Evolutionary conservation across 2,888 invertebrate species (phyloP).

Genomic region (Lasioglossum calceatum): DNA sequence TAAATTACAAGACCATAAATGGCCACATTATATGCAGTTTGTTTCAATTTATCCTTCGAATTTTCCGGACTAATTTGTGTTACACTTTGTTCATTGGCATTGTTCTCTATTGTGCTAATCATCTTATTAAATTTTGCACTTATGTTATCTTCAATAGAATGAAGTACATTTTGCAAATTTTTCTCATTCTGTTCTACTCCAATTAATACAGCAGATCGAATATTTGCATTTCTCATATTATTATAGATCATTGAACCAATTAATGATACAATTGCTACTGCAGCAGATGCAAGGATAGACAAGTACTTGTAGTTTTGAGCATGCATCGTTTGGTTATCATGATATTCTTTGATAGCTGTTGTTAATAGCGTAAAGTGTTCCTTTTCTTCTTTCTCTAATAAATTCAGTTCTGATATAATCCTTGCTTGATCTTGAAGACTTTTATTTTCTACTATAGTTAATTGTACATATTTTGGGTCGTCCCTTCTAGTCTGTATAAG

Average conservation of each 20-base stretch:
- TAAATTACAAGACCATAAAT: neutral
- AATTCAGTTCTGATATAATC: slow-evolving; percentile 70
- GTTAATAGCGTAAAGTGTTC: slow-evolving; percentile 80
- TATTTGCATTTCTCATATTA: slow-evolving; percentile 76
- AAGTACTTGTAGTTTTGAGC: slow-evolving; percentile 81
- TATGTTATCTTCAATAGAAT: slow-evolving; percentile 51
- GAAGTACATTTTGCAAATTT: slow-evolving; percentile 64
- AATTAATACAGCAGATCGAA: slow-evolving; percentile 71
- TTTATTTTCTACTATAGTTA: slow-evolving; percentile 81
- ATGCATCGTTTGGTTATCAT: slow-evolving; percentile 80
- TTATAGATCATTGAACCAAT: slow-evolving; percentile 81
- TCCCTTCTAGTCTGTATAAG: slow-evolving; percentile 79
- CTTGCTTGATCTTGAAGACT: slow-evolving; percentile 78
- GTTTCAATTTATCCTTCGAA: neutral
- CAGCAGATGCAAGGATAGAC: slow-evolving; percentile 79
- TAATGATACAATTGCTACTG: slow-evolving; percentile 78
- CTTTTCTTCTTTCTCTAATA: slow-evolving; percentile 80
- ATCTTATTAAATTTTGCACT: slow-evolving; percentile 21
- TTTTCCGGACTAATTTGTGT: neutral
- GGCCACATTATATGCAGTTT: neutral
- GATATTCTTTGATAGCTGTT: slow-evolving; percentile 82
- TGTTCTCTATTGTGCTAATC: neutral
- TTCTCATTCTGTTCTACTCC: slow-evolving; percentile 75
- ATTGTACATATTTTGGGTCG: slow-evolving; percentile 81
- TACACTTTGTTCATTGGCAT: neutral